Evolutionary conservation across 2,113 vertebrate species (phyloP), one percentile per base, ranked within the genome.

Genomic region (Corvus cornix): DNA sequence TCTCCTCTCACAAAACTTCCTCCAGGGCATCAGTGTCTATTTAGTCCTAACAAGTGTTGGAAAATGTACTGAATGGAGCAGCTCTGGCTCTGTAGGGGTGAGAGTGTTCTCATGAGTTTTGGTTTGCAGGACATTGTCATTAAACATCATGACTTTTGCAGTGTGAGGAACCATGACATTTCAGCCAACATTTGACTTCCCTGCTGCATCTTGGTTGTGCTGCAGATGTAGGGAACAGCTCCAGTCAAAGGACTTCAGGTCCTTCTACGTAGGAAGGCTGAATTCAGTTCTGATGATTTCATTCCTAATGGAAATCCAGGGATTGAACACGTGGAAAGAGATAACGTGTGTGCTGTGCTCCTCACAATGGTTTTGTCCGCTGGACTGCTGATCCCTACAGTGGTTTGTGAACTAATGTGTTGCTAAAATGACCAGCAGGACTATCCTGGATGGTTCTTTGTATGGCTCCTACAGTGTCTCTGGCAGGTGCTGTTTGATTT

Each of bases 401-500:
- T 83, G 89, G 51, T 88, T 88, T 96, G 87, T 85, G 88, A 92
- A 89, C 85, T 96, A 96, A 93, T 1, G 0, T 62, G 63, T 67
- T 85, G 87, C 59, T 87, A 87, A 85, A 89, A 81, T 21, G 59
- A 48, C 72, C 70, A 55, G 30, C 59, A 87, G 46, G 41, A 68
- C 46, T 73, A 2, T 74, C 31, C 56, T 84, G 80, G 51, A 11
- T 56, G 90, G 53, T 56, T 89, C 28, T 69, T 83, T 84, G 69
- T 95, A 58, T 87, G 82, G 60, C 63, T 94, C 41, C 56, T 92
- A 37, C 80, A 82, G 41, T 93, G 80, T 86, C 68, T 87, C 79
- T 90, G 69, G 49, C 92, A 92, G 92, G 53, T 92, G 69, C 30
- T 89, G 55, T 82, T 95, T 92, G 70, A 37, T 72, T 94, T 88